These are phyloP conservation scores for Yponomeuta malinellus DNA, from an alignment of 2,888 invertebrate species.

Conservation along the genomic window DNA sequence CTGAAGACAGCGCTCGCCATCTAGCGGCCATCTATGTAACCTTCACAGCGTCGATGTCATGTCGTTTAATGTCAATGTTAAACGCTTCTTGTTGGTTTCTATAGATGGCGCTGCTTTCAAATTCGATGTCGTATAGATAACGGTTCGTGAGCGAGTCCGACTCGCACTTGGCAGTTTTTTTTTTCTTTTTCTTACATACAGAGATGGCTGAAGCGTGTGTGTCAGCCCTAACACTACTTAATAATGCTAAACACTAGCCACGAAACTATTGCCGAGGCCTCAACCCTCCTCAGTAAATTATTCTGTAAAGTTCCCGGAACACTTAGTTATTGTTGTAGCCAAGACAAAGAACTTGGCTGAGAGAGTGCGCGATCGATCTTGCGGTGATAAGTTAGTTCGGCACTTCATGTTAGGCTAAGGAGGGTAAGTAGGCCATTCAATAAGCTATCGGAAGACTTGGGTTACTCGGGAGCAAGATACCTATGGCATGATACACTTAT, in stretches of 20 bases:
- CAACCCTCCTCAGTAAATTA: neutral
- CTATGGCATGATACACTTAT: neutral
- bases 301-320: neutral
- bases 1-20: too few relatives aligned
- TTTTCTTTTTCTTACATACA: too few relatives aligned
- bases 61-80: too few relatives aligned
- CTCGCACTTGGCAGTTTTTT: too few relatives aligned
- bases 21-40: too few relatives aligned
- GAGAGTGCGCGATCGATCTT: neutral
- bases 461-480: too few relatives aligned
- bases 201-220: too few relatives aligned
- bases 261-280: neutral
- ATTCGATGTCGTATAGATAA: too few relatives aligned
- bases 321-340: slow-evolving; percentile 1
- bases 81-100: too few relatives aligned
- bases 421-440: neutral
- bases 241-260: neutral
- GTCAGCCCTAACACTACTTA: neutral
- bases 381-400: neutral
- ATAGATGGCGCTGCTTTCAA: too few relatives aligned
- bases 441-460: neutral
- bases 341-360: neutral
- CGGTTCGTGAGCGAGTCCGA: too few relatives aligned
- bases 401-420: neutral
- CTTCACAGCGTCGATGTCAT: too few relatives aligned